These are phyloP conservation scores for Myotis vivesi DNA, from an alignment of 2,797 vertebrate species.

Conservation along the genomic window DNA sequence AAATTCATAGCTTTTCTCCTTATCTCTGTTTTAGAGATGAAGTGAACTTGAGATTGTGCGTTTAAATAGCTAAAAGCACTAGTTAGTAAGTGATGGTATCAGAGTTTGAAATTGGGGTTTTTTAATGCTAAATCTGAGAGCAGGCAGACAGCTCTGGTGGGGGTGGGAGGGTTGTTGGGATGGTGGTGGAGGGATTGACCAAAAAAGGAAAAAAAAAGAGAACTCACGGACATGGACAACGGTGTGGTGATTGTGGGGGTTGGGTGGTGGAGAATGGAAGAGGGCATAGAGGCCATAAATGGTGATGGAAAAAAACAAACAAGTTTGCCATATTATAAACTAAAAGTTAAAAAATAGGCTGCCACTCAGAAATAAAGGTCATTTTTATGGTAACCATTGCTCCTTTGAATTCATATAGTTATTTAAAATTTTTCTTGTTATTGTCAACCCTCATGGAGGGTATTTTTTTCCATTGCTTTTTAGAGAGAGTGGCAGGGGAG, in stretches of 20 bases:
- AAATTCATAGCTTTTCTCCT: background rate
- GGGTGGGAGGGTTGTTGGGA: too few species aligned
- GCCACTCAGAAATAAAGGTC: background rate
- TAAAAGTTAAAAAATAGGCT: background rate
- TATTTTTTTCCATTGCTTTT: too few species aligned
- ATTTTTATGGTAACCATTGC: background rate
- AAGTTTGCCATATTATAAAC: background rate
- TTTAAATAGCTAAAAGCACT: conserved; percentile 19
- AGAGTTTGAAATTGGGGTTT: conserved; percentile 6
- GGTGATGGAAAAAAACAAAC: background rate
- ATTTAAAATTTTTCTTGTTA: background rate
- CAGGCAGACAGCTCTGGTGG: too few species aligned
- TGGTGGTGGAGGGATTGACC: too few species aligned
- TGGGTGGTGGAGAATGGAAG: too few species aligned
- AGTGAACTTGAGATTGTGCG: background rate
- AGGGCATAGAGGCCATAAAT: too few species aligned
- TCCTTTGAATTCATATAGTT: background rate
- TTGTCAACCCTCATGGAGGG: too few species aligned
- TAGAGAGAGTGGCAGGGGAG: too few species aligned
- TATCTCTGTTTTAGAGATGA: conserved; percentile 12
- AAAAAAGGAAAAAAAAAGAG: too few species aligned
- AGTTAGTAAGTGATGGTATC: background rate
- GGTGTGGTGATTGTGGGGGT: too few species aligned
- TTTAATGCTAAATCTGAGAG: background rate
- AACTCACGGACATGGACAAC: too few species aligned